Evolutionary conservation across 2,113 vertebrate species (phyloP).

Genomic region (Cervus canadensis): DNA sequence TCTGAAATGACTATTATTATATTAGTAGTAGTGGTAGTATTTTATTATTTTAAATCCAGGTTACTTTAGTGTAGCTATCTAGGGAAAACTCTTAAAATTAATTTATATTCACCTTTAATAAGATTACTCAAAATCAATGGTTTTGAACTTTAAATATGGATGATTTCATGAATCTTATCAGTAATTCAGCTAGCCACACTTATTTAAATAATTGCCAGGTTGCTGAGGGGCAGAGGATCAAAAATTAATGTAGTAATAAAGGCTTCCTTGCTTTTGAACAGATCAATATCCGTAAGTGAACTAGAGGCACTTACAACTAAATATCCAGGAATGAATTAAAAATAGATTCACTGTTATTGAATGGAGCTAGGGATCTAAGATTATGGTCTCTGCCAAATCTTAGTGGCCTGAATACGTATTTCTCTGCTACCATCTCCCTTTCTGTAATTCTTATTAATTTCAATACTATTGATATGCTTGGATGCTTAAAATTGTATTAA

Average conservation of each 20-base stretch:
- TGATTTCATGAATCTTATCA: neutral
- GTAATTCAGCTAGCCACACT: neutral
- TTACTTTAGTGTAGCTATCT: neutral
- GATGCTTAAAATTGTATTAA: slow-evolving; percentile 6
- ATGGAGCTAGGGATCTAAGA: neutral
- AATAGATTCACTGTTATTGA: slow-evolving; percentile 23
- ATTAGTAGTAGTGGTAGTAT: neutral
- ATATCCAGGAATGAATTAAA: slow-evolving; percentile 48
- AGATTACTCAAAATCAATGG: neutral
- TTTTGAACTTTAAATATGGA: slow-evolving; percentile 12
- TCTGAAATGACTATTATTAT: neutral
- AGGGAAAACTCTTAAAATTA: neutral
- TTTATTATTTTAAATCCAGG: neutral
- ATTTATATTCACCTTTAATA: slow-evolving; percentile 19
- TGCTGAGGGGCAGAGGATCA: slow-evolving; percentile 7
- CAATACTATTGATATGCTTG: neutral
- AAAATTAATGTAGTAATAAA: slow-evolving; percentile 55
- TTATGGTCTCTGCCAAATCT: neutral
- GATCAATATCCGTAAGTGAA: slow-evolving; percentile 56
- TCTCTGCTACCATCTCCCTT: neutral
- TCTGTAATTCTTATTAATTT: neutral
- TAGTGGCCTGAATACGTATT: neutral
- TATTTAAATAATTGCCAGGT: slow-evolving; percentile 50
- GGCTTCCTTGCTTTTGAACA: slow-evolving; percentile 48
- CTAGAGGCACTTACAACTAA: slow-evolving; percentile 12